These are phyloP conservation scores for Syrrhaptes paradoxus DNA, from an alignment of 2,113 vertebrate species.

Conservation along the genomic window DNA sequence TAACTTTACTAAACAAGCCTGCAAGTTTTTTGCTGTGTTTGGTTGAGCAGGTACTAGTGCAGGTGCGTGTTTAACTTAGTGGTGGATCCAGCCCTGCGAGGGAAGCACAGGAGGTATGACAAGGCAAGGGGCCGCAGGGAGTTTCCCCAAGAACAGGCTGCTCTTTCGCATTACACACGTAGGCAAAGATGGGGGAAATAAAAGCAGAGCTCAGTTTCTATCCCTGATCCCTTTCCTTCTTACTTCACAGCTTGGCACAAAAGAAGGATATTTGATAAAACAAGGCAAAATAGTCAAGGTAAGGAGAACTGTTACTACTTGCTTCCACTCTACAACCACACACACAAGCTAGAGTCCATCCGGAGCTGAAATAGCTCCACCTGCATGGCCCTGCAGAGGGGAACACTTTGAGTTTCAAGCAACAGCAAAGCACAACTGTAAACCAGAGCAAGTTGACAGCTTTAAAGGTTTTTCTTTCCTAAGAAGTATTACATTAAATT, in stretches of 20 bases:
- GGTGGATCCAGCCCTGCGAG: accelerated
- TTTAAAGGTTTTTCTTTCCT: background rate
- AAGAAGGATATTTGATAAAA: slow-evolving; percentile 95
- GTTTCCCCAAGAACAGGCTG: background rate
- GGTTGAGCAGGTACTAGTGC: background rate
- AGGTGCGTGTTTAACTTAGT: accelerated
- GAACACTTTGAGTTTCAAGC: background rate
- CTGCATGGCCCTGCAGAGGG: background rate
- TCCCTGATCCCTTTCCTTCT: background rate
- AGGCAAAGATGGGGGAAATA: background rate
- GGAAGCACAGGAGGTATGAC: background rate
- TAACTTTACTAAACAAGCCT: background rate
- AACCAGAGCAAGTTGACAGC: background rate
- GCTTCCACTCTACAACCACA: background rate
- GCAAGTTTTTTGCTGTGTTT: background rate
- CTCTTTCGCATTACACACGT: accelerated
- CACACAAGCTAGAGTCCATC: background rate
- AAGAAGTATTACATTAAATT: background rate
- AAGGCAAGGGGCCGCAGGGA: accelerated
- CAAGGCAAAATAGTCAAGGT: slow-evolving; percentile 90
- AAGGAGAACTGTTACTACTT: slow-evolving; percentile 35
- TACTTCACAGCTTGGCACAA: slow-evolving; percentile 89
- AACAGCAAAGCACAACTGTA: background rate
- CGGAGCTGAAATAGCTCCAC: background rate
- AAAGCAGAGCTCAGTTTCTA: background rate